A percentile compares a stretch with the other conserved stretches of the same genome.
phyloP scores from a whole-genome alignment of 2,113 vertebrate species.

The Asarcornis scutulata region DNA sequence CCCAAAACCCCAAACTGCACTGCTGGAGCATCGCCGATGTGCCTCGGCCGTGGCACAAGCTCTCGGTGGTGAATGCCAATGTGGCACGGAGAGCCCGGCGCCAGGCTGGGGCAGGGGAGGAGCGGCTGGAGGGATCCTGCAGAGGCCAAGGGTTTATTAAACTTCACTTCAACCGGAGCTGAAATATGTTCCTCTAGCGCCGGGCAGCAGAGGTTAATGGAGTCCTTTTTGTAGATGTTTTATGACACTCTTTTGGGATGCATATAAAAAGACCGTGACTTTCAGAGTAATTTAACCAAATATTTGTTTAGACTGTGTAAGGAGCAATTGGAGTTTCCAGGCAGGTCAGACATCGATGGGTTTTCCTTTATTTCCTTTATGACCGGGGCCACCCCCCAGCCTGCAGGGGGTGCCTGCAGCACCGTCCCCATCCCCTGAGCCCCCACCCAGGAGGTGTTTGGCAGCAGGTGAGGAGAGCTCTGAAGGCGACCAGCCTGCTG shows the following conservation, averaged over 20 bases:
- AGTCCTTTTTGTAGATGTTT: slow-evolving; percentile 22
- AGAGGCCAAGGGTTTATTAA: slow-evolving; percentile 36
- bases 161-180: slow-evolving; percentile 25
- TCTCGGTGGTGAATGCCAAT: not conserved
- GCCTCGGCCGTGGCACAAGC: not conserved
- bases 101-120: not conserved
- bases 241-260: slow-evolving; percentile 49
- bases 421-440: rapidly evolving
- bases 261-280: not conserved
- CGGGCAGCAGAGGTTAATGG: slow-evolving; percentile 35
- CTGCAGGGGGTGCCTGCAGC: not conserved
- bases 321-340: slow-evolving; percentile 9
- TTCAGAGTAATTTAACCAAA: slow-evolving; percentile 40
- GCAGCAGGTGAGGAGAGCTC: not conserved
- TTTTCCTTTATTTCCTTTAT: not conserved
- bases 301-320: slow-evolving; percentile 59
- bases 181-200: slow-evolving; percentile 20
- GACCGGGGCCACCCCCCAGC: no score
- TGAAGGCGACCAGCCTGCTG: not conserved
- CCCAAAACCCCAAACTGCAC: not conserved
- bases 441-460: not conserved
- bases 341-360: not conserved
- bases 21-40: rapidly evolving
- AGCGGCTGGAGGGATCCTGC: not conserved
- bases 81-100: not conserved